These are phyloP conservation scores for Aleiodes sp. DNA, from an alignment of 1,140 invertebrate genomes.

Conservation along the genomic window DNA sequence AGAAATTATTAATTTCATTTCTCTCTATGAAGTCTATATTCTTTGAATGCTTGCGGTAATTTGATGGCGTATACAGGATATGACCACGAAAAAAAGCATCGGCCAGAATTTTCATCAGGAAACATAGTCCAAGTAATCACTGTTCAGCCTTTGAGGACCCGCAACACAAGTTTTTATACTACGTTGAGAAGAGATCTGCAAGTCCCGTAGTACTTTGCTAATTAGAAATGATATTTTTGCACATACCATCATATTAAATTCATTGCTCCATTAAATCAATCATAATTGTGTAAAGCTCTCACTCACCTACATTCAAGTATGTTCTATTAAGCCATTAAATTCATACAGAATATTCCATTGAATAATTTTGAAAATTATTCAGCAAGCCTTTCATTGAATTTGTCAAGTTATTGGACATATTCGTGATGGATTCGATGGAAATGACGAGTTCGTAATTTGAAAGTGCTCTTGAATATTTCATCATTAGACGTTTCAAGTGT, in stretches of 20 bases:
- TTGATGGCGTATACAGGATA: neutral
- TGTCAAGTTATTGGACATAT: too few species aligned
- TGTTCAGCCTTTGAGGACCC: slow-evolving; percentile 12
- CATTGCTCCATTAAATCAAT: too few species aligned
- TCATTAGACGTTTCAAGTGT: too few species aligned
- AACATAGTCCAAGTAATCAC: slow-evolving; percentile 12
- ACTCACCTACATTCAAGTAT: too few species aligned
- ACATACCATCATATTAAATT: neutral
- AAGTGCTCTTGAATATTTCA: too few species aligned
- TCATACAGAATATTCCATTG: too few species aligned
- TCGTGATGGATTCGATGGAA: too few species aligned
- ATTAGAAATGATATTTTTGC: neutral
- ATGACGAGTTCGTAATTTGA: too few species aligned
- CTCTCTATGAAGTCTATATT: neutral
- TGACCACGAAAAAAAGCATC: slow-evolving; percentile 1
- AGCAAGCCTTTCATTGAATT: too few species aligned
- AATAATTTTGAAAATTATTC: too few species aligned
- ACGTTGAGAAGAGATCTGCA: neutral
- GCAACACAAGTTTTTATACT: slow-evolving; percentile 11
- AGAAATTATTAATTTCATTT: neutral
- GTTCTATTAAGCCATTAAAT: too few species aligned
- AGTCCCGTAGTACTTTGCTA: neutral
- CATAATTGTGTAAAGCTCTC: too few species aligned
- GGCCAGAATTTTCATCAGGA: slow-evolving; percentile 1
- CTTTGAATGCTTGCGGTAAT: neutral